A percentile compares a stretch with the other conserved stretches of the same genome.
Evolutionary conservation across 2,888 invertebrate species (phyloP).

Genomic region (Nasonovia ribisnigri): DNA sequence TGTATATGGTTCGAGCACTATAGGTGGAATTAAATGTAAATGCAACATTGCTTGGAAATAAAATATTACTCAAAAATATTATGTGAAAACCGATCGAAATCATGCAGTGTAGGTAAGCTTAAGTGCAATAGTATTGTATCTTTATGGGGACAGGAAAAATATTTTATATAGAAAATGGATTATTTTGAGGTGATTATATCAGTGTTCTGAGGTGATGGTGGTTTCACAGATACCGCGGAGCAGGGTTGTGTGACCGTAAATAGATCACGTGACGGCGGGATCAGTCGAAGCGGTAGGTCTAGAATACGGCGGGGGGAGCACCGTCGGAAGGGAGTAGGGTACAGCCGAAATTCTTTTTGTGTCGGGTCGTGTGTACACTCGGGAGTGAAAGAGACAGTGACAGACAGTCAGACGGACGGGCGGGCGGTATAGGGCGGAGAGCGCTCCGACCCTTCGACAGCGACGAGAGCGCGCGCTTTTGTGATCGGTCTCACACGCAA

Average conservation of each 20-base stretch:
- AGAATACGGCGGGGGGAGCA: not conserved
- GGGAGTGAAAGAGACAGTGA: not conserved
- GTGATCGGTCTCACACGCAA: constrained; percentile 40
- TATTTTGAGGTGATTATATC: not conserved
- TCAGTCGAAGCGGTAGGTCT: not conserved
- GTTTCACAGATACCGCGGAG: not conserved
- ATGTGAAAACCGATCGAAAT: not conserved
- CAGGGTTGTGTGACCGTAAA: not conserved
- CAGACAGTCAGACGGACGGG: not conserved
- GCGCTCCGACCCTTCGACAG: constrained; percentile 33
- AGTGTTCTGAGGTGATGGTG: not conserved
- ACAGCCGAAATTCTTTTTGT: constrained; percentile 13
- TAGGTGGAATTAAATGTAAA: not conserved
- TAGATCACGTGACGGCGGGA: not conserved
- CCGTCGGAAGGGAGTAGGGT: not conserved
- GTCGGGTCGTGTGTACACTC: not conserved
- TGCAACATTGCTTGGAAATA: not conserved
- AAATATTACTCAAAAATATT: not conserved
- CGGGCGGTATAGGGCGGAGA: not conserved
- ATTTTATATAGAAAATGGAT: not conserved
- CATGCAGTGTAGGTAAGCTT: not conserved
- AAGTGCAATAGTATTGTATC: not conserved
- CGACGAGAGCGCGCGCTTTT: constrained; percentile 57
- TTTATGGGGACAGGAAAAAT: not conserved
- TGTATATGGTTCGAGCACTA: not conserved